Evolutionary conservation across 2,113 vertebrate genomes (phyloP).

Genomic region (Isurus oxyrinchus): DNA sequence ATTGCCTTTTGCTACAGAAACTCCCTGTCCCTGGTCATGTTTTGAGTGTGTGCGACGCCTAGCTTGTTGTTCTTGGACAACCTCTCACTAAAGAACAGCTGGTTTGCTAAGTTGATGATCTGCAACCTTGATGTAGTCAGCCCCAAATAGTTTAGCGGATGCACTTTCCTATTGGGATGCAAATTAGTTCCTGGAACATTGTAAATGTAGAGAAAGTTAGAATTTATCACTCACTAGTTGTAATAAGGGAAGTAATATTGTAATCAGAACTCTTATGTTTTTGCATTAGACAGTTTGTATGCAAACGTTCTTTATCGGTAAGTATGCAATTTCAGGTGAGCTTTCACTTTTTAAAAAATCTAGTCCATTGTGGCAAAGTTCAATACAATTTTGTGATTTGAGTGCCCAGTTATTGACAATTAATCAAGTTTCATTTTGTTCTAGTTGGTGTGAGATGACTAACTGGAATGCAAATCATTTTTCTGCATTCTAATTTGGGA

Average conservation of each 20-base stretch:
- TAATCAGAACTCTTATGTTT: neutral
- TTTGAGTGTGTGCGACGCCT: neutral
- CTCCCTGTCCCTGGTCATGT: neutral
- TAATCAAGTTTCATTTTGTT: neutral
- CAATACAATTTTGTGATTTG: neutral
- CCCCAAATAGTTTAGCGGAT: neutral
- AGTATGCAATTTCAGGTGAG: neutral
- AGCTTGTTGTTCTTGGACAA: slow-evolving; percentile 1
- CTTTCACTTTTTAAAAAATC: neutral
- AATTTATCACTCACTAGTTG: neutral
- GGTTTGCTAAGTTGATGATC: neutral
- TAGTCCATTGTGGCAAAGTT: neutral
- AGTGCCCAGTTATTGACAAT: no score
- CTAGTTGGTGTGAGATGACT: neutral
- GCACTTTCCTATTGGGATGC: neutral
- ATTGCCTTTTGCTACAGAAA: neutral
- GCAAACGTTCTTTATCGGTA: neutral
- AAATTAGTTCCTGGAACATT: slow-evolving; percentile 24
- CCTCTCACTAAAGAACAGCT: neutral
- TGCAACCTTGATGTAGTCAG: neutral
- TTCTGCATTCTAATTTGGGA: neutral
- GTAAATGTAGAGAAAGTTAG: neutral
- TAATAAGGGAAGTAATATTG: neutral
- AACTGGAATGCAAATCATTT: neutral
- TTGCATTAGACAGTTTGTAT: neutral